phyloP scores from a whole-genome alignment of 2,113 vertebrate genomes.

The Daboia siamensis region DNA sequence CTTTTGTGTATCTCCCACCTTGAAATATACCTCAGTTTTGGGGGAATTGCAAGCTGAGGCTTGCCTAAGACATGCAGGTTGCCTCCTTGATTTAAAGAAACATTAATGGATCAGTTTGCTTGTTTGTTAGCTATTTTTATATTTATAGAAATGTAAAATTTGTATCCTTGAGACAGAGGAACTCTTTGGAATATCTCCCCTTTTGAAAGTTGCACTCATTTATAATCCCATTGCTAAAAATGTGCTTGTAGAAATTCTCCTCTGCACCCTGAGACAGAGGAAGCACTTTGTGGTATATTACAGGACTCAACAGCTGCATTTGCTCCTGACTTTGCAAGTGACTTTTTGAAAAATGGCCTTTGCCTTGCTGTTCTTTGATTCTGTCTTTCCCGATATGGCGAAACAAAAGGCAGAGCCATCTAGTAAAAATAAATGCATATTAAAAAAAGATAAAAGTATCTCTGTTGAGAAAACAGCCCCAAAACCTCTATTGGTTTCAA shows the following conservation, averaged over 20 bases:
- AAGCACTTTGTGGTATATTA: neutral
- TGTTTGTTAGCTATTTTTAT: neutral
- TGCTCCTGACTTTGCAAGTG: neutral
- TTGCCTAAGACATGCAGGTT: neutral
- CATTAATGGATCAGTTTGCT: neutral
- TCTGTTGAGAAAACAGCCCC: neutral
- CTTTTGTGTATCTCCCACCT: neutral
- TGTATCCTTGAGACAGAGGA: neutral
- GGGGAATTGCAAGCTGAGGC: neutral
- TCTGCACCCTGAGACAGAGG: neutral
- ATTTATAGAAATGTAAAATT: neutral
- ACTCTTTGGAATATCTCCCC: neutral
- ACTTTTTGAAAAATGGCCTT: neutral
- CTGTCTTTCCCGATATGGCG: neutral
- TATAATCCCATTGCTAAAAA: neutral
- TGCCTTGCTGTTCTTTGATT: neutral
- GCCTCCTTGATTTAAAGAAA: neutral
- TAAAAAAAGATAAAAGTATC: fast-evolving
- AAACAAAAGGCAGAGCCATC: no score
- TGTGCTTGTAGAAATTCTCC: neutral
- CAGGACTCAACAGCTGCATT: neutral
- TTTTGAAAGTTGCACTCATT: neutral
- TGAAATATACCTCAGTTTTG: neutral
- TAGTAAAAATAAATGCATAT: neutral
- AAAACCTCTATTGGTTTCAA: neutral